These are phyloP conservation scores for Penaeus vannamei DNA, from an alignment of 1,140 invertebrate genomes.

Conservation along the genomic window DNA sequence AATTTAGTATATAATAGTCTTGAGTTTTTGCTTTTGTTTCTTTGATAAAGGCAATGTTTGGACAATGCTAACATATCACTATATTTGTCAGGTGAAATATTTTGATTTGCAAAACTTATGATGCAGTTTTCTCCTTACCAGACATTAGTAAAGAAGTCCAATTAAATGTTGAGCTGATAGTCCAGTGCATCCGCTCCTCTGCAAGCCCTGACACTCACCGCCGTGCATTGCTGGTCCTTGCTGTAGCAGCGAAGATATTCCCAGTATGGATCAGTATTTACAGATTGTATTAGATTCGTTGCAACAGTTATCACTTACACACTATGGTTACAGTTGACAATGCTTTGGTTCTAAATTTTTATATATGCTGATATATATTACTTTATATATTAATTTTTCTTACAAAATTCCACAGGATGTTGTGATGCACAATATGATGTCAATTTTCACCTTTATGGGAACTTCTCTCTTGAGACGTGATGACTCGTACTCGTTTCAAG, in stretches of 20 bases:
- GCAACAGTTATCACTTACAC: no score
- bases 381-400: not conserved
- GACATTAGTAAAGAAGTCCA: slow-evolving; percentile 16
- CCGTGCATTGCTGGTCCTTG: slow-evolving; percentile 46
- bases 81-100: not conserved
- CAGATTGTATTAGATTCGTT: no score
- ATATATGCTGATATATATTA: not conserved
- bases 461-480: slow-evolving; percentile 91
- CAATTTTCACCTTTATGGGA: slow-evolving; percentile 96
- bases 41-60: no score
- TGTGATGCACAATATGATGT: slow-evolving; percentile 92
- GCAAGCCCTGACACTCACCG: slow-evolving; percentile 54
- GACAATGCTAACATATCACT: no score
- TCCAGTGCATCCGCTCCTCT: slow-evolving; percentile 49
- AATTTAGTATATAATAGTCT: no score
- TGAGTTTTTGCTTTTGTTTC: no score
- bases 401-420: slow-evolving; percentile 75
- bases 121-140: slow-evolving; percentile 1
- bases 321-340: no score
- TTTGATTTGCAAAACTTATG: not conserved
- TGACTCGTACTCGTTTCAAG: slow-evolving; percentile 93
- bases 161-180: slow-evolving; percentile 47
- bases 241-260: slow-evolving; percentile 22
- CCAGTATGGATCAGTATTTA: not conserved
- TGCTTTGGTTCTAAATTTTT: no score